Percentiles rank a stretch among this genome's conserved stretches.
These are phyloP conservation scores for Clarias laeviceps DNA, from an alignment of 2,797 vertebrate genomes.

Conservation along the genomic window DNA sequence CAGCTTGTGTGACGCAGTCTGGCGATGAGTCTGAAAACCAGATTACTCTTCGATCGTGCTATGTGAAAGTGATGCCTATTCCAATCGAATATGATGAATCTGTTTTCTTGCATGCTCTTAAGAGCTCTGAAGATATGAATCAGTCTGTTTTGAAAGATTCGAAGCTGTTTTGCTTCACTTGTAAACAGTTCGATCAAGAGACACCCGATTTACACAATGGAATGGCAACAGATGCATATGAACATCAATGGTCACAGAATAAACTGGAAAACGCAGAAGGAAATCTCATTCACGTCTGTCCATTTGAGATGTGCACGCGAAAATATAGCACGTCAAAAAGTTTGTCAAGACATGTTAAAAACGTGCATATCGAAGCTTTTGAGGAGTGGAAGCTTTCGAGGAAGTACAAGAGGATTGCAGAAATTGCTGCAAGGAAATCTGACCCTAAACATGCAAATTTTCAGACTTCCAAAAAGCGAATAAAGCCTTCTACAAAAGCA, in stretches of 20 bases:
- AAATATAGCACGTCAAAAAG: conserved; percentile 96
- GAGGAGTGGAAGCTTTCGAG: conserved; percentile 93
- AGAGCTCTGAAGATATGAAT: conserved; percentile 29
- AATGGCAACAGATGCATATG: background rate
- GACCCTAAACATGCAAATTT: conserved; percentile 73
- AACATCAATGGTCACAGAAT: background rate
- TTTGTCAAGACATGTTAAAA: conserved; percentile 97
- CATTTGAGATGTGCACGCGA: conserved; percentile 89
- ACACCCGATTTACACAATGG: conserved; percentile 18
- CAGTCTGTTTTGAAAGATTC: conserved; percentile 52
- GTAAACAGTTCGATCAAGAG: conserved; percentile 1
- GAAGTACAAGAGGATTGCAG: conserved; percentile 89
- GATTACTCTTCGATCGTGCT: conserved; percentile 39
- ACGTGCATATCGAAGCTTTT: conserved; percentile 93
- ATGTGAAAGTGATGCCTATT: conserved; percentile 55
- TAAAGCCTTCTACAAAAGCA: conserved; percentile 62
- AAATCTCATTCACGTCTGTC: conserved; percentile 86
- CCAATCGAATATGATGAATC: conserved; percentile 44
- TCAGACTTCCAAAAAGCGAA: conserved; percentile 68
- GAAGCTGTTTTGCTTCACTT: conserved; percentile 51
- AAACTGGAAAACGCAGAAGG: conserved; percentile 59
- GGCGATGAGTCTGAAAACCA: conserved; percentile 8
- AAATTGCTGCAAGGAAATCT: conserved; percentile 75
- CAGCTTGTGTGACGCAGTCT: conserved; percentile 19
- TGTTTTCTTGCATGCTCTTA: conserved; percentile 39